Conservation (phyloP, 2,888 invertebrate genomes). For the Meganola albula region DNA sequence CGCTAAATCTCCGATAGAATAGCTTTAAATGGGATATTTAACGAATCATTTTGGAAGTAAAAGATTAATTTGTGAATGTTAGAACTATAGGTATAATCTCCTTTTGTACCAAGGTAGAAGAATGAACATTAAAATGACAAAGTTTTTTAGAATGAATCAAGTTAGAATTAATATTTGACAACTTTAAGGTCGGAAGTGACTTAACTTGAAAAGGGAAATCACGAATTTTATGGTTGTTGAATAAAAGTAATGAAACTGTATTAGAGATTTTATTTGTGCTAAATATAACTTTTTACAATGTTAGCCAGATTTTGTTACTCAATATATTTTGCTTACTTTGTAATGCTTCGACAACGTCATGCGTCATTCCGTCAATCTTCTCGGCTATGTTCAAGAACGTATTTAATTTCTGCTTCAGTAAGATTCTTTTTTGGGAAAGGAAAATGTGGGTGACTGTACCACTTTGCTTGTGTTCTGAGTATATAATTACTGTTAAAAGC, state of each 20-base stretch:
- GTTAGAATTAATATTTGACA: slow-evolving; percentile 25
- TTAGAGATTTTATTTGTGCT: slow-evolving; percentile 13
- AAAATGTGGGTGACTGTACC: slow-evolving; percentile 56
- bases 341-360: too few relatives aligned
- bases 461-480: slow-evolving; percentile 49
- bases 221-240: slow-evolving; percentile 25
- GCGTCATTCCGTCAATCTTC: slow-evolving; percentile 49
- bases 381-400: slow-evolving; percentile 51
- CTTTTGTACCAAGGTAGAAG: slow-evolving; percentile 1
- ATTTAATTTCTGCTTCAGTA: slow-evolving; percentile 44
- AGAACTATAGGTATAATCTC: slow-evolving; percentile 1
- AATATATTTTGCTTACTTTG: too few relatives aligned
- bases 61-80: slow-evolving; percentile 6
- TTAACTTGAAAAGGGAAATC: slow-evolving; percentile 22
- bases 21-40: slow-evolving; percentile 12
- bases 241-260: slow-evolving; percentile 21
- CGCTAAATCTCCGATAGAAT: slow-evolving; percentile 22
- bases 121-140: slow-evolving; percentile 10
- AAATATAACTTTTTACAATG: not conserved
- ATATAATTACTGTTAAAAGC: slow-evolving; percentile 66
- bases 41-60: not conserved
- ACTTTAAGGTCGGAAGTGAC: slow-evolving; percentile 23
- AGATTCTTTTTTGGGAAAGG: slow-evolving; percentile 63
- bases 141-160: slow-evolving; percentile 25
- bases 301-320: too few relatives aligned